Percentiles rank a stretch among this genome's conserved stretches.
These are phyloP conservation scores for Dasypogon diadema DNA, from an alignment of 2,888 invertebrate genomes.

Conservation along the genomic window DNA sequence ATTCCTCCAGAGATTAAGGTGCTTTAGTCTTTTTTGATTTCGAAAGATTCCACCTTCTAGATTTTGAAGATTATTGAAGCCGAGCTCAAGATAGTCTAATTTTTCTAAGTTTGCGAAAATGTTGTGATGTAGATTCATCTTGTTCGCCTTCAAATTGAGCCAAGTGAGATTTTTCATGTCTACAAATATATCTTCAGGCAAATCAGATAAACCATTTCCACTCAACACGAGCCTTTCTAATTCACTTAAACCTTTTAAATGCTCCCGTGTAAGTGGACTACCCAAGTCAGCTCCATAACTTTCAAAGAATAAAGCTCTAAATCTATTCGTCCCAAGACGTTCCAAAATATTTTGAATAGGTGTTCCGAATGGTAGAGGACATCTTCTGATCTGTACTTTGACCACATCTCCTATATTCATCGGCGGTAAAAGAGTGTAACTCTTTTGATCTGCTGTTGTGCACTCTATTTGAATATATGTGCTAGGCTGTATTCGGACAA, in stretches of 20 bases:
- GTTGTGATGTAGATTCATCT: slow-evolving; percentile 72
- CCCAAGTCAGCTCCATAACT: slow-evolving; percentile 69
- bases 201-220: slow-evolving; percentile 73
- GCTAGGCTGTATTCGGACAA: slow-evolving; percentile 63
- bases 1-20: slow-evolving; percentile 79
- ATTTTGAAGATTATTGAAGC: slow-evolving; percentile 75
- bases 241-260: slow-evolving; percentile 72
- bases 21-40: slow-evolving; percentile 72
- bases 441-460: slow-evolving; percentile 61
- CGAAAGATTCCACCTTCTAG: slow-evolving; percentile 75
- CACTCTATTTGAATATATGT: slow-evolving; percentile 65
- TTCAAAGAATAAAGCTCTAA: slow-evolving; percentile 71
- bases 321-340: slow-evolving; percentile 63
- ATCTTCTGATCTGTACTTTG: slow-evolving; percentile 64
- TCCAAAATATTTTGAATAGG: slow-evolving; percentile 67
- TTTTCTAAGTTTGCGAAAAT: slow-evolving; percentile 72
- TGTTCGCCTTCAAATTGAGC: slow-evolving; percentile 75
- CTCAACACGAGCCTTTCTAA: slow-evolving; percentile 72
- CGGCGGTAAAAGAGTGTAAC: slow-evolving; percentile 63
- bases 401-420: slow-evolving; percentile 63
- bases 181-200: slow-evolving; percentile 74
- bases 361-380: slow-evolving; percentile 67
- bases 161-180: slow-evolving; percentile 74
- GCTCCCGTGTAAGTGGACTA: slow-evolving; percentile 71
- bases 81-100: slow-evolving; percentile 75